These are phyloP conservation scores for Ruditapes philippinarum DNA, from an alignment of 1,140 invertebrate species.

Conservation along the genomic window DNA sequence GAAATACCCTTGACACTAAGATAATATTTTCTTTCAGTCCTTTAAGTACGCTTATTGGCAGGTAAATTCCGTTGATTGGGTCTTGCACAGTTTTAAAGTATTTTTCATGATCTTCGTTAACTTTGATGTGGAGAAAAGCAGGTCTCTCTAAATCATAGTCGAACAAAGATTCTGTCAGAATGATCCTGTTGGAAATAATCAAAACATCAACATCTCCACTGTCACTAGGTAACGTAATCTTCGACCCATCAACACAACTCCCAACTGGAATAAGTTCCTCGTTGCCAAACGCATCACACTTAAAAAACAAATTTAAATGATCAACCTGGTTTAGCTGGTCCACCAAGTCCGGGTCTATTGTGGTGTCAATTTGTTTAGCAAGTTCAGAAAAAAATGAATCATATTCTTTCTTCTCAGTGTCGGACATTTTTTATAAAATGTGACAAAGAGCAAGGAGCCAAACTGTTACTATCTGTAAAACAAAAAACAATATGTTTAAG, in stretches of 20 bases:
- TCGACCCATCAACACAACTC: conserved; percentile 21
- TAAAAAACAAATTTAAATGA: not conserved
- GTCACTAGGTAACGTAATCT: not conserved
- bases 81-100: not conserved
- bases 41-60: not conserved
- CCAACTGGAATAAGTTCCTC: conserved; percentile 18
- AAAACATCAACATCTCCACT: conserved; percentile 9
- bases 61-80: not conserved
- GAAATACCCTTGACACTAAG: not conserved
- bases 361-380: not conserved
- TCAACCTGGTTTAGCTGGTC: not conserved
- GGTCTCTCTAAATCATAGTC: not conserved
- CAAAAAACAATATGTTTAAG: too few species aligned
- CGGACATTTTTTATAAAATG: too few species aligned
- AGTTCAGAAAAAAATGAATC: not conserved
- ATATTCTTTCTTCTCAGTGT: not conserved
- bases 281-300: not conserved
- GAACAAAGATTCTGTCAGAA: conserved; percentile 7
- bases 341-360: not conserved
- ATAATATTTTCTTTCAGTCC: not conserved
- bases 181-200: not conserved
- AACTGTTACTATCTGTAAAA: too few species aligned
- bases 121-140: not conserved
- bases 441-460: too few species aligned
- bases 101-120: not conserved